phyloP scores from a whole-genome alignment of 2,888 invertebrate species.

The Phortica okadai region DNA sequence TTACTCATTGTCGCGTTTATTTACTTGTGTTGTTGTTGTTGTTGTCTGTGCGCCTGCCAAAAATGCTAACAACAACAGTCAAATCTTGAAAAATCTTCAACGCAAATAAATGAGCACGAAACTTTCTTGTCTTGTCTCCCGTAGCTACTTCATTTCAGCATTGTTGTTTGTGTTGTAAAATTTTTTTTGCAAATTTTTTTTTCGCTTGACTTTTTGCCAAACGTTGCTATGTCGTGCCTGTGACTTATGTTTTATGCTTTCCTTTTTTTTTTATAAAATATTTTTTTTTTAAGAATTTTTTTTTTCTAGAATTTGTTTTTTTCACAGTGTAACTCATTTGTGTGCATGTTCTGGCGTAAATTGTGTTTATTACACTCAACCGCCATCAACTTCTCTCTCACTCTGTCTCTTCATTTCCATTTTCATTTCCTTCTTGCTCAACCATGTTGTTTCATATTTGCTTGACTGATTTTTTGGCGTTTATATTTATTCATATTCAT shows the following conservation, averaged over 20 bases:
- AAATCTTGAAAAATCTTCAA: constrained; percentile 29
- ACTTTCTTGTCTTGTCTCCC: constrained; percentile 14
- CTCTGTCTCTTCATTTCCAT: neutral
- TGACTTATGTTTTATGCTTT: constrained; percentile 3
- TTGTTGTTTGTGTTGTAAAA: constrained; percentile 34
- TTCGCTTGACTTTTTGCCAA: constrained; percentile 46
- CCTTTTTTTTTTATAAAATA: neutral
- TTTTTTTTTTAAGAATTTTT: too few relatives aligned
- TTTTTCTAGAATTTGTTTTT: neutral
- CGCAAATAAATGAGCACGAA: constrained; percentile 19
- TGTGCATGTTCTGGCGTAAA: constrained; percentile 30
- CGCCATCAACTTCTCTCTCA: too few relatives aligned
- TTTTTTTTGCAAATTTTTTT: neutral
- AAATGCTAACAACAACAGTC: neutral
- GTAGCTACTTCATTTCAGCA: neutral
- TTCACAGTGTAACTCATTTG: neutral
- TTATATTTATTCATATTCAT: neutral
- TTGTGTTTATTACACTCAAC: constrained; percentile 25
- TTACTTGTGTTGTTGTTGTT: neutral
- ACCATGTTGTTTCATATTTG: neutral
- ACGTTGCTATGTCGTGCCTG: constrained; percentile 20
- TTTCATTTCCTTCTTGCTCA: neutral
- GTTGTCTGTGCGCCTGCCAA: constrained; percentile 11
- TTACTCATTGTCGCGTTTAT: neutral
- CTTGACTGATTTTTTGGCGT: constrained; percentile 14